phyloP scores from a whole-genome alignment of 2,888 invertebrate species.

The Notodonta ziczac region DNA sequence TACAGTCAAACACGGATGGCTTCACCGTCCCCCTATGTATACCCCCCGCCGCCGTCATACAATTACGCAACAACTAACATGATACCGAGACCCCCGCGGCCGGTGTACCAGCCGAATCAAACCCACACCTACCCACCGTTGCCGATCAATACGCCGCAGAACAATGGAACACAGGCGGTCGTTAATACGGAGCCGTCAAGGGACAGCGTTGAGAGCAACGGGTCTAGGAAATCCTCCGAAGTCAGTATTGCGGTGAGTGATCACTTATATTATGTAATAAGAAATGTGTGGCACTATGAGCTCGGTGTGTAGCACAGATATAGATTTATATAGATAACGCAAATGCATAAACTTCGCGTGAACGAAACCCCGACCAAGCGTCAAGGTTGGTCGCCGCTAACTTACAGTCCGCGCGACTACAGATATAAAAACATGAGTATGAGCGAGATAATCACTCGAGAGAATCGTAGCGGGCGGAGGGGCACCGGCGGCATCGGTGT shows the following conservation, averaged over 20 bases:
- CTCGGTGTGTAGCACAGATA: too few relatives aligned
- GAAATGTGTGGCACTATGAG: too few relatives aligned
- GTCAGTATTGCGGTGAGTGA: slow-evolving; percentile 60
- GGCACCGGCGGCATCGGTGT: too few relatives aligned
- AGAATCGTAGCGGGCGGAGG: too few relatives aligned
- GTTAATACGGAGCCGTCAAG: slow-evolving; percentile 55
- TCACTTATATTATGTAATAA: too few relatives aligned
- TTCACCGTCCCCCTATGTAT: slow-evolving; percentile 62
- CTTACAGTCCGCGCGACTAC: too few relatives aligned
- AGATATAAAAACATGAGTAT: too few relatives aligned
- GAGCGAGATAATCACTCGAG: too few relatives aligned
- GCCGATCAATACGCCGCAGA: slow-evolving; percentile 32
- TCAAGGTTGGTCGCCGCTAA: too few relatives aligned
- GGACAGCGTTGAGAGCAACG: slow-evolving; percentile 58
- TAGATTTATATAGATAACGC: too few relatives aligned
- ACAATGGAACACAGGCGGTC: slow-evolving; percentile 39
- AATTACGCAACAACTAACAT: slow-evolving; percentile 75
- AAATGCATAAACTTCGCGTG: too few relatives aligned
- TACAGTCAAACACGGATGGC: slow-evolving; percentile 75
- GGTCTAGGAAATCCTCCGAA: slow-evolving; percentile 66
- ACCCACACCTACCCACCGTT: slow-evolving; percentile 60
- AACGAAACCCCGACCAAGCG: too few relatives aligned
- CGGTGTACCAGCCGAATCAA: slow-evolving; percentile 57
- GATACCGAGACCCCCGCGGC: slow-evolving; percentile 68
- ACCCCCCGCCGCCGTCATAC: slow-evolving; percentile 56